Base-by-base conservation (phyloP, 2,113 vertebrate species). In the Pachyramphus minor region DNA sequence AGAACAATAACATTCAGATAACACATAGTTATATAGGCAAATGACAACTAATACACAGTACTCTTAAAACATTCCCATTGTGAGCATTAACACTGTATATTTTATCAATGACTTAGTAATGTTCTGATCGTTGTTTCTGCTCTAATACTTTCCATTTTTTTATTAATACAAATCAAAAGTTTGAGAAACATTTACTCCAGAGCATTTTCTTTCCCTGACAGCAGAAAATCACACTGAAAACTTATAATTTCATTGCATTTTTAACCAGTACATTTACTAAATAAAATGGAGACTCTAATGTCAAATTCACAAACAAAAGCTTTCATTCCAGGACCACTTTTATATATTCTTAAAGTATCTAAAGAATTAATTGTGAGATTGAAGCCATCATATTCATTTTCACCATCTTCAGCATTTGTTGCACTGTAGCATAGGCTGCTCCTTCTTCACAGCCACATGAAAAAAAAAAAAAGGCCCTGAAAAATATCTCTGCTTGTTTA, bases 401-500 rank as follows among this genome's bases (percentile, higher is more conserved):
- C 45, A 67, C 24, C 24, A 69, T 56, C 67, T 93, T 78, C 64
- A 75, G 33, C 20, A 45, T 45, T 37, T 14, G 5, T 84, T 69
- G 59, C 73, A 13, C 39, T 50, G 66, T 25, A 68, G 67, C 77
- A 77, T 47, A 84, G 37, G 24, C 78, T 93, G 30, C 14, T 35
- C 72, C 63, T 93, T 91, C 91, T 87, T 79, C 84, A 93, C 27
- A 90, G 66, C 37, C 66, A 90, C 33, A 24, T 0, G 2, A 21
- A 10, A 21, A 24, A 83, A 86, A 77, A 37, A 69, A 84, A 88
- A 84, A 66, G 56, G 7, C 42, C 49, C n/a, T 75, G 87, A 97
- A 95, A 94, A 84, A 96, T 93, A 94, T 96, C 95, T 95, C 85
- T 93, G 93, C 92, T 96, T 95, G 89, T 96, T 97, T 97, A 88